Conservation (phyloP, 2,113 vertebrate genomes). For the Hucho hucho region DNA sequence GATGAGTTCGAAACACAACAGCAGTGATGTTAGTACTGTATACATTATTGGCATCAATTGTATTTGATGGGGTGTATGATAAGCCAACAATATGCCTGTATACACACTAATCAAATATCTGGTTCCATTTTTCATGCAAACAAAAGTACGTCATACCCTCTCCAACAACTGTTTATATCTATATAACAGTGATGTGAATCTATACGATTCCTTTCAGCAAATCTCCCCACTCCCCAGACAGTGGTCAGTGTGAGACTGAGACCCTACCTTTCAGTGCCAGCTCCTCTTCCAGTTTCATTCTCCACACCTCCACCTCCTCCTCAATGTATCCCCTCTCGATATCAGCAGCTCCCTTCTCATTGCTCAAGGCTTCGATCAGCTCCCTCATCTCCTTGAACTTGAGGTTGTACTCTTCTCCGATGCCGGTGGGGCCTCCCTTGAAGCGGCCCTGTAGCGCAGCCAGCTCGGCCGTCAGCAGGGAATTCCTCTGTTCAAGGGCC, state of each 20-base stretch:
- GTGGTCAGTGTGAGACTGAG: too few species aligned
- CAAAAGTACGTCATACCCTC: too few species aligned
- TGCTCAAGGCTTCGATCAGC: conserved; percentile 75
- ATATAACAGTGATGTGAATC: too few species aligned
- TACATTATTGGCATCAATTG: too few species aligned
- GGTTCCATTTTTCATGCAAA: too few species aligned
- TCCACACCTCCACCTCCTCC: conserved; percentile 71
- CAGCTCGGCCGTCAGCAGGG: conserved; percentile 53
- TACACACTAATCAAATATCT: too few species aligned
- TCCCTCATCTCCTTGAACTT: conserved; percentile 74
- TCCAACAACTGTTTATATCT: too few species aligned
- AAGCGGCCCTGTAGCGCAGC: conserved; percentile 58
- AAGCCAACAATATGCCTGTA: too few species aligned
- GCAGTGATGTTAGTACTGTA: too few species aligned
- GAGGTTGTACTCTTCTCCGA: conserved; percentile 72
- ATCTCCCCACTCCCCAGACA: not conserved
- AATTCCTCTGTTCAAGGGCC: conserved; percentile 72
- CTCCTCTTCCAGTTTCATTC: conserved; percentile 76
- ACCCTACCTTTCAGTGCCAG: conserved; percentile 68
- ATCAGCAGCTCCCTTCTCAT: conserved; percentile 71
- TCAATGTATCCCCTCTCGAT: conserved; percentile 68
- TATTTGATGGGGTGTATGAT: too few species aligned
- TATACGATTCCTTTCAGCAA: not conserved
- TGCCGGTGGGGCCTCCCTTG: conserved; percentile 59
- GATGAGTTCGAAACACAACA: not conserved